Conservation (phyloP, 2,888 invertebrate species). For the Drosophila peninsularis region DNA sequence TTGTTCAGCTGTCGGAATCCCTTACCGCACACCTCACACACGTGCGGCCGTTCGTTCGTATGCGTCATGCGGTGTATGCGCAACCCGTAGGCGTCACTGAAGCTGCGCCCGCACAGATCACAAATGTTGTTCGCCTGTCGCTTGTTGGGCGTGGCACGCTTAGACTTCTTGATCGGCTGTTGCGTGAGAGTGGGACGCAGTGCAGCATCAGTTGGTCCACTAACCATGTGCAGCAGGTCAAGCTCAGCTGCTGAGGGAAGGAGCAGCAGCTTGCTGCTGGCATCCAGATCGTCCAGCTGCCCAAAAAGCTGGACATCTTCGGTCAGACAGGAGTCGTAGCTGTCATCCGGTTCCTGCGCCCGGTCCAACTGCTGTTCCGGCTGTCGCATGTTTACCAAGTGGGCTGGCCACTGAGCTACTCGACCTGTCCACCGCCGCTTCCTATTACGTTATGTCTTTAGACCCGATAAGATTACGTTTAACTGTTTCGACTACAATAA, state of each 20-base stretch:
- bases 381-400: constrained; percentile 34
- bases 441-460: constrained; percentile 23
- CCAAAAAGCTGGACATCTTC: constrained; percentile 62
- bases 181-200: not conserved
- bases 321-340: constrained; percentile 44
- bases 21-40: constrained; percentile 75
- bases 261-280: constrained; percentile 7
- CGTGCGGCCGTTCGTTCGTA: constrained; percentile 79
- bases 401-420: not conserved
- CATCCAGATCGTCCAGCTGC: constrained; percentile 40
- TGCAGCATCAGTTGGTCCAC: not conserved
- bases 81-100: constrained; percentile 76
- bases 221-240: constrained; percentile 33
- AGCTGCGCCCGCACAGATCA: constrained; percentile 66
- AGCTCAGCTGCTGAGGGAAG: constrained; percentile 6
- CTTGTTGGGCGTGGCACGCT: constrained; percentile 15
- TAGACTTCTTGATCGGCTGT: not conserved
- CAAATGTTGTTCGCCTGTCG: constrained; percentile 40
- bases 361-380: not conserved
- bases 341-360: constrained; percentile 5
- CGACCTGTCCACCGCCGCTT: constrained; percentile 11
- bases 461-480: constrained; percentile 48
- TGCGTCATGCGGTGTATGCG: constrained; percentile 81
- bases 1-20: constrained; percentile 79
- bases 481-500: constrained; percentile 23